Conservation (phyloP, 2,797 vertebrate genomes). For the Hapalemur alaotrensis region DNA sequence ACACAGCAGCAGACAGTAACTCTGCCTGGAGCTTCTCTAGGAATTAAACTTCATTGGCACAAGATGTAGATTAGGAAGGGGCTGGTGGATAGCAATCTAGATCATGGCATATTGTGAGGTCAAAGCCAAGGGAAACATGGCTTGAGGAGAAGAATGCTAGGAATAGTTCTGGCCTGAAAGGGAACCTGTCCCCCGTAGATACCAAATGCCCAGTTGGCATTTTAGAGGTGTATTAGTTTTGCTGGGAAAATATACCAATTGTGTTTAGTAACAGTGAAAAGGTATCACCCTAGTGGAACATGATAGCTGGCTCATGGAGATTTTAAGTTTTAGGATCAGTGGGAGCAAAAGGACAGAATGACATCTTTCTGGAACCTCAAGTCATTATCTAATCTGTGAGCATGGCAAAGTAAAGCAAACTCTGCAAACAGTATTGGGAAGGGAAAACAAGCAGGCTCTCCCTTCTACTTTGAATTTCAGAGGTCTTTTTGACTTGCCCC, state of each 20-base stretch:
- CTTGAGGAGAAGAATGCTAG: background rate
- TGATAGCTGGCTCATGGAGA: background rate
- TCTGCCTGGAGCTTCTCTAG: background rate
- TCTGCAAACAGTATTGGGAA: background rate
- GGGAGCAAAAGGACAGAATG: background rate
- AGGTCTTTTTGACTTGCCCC: background rate
- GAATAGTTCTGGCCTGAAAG: background rate
- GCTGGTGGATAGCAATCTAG: background rate
- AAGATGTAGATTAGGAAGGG: background rate
- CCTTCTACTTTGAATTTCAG: background rate
- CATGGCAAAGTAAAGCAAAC: background rate
- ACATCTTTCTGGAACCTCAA: background rate
- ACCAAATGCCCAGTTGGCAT: background rate
- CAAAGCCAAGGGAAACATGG: background rate
- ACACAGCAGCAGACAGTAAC: background rate
- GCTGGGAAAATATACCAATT: background rate
- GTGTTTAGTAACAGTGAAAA: background rate
- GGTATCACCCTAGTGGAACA: background rate
- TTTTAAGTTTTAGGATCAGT: background rate
- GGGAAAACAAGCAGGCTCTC: background rate
- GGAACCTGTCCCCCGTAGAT: background rate
- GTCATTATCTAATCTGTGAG: background rate
- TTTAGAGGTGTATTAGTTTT: background rate
- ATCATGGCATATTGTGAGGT: background rate
- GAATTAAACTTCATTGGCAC: background rate